These are phyloP conservation scores for Radopholus similis DNA, from an alignment of 1,140 invertebrate genomes.

Conservation along the genomic window DNA sequence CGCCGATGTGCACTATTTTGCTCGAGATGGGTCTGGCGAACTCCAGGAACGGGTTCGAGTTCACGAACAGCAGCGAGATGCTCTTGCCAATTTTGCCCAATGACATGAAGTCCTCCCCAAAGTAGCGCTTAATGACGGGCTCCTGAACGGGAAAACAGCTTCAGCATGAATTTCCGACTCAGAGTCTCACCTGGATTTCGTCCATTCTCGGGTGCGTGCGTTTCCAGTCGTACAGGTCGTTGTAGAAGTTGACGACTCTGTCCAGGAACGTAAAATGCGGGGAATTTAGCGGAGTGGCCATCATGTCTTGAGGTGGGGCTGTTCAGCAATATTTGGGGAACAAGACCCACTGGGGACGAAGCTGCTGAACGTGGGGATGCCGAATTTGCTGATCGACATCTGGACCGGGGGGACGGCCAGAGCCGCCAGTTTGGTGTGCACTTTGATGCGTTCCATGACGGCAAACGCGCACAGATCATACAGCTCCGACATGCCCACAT, in stretches of 20 bases:
- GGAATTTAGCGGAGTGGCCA: neutral
- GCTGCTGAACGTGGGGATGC: slow-evolving; percentile 16
- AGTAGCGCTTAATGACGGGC: slow-evolving; percentile 4
- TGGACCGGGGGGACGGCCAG: slow-evolving; percentile 14
- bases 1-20: slow-evolving; percentile 46
- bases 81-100: slow-evolving; percentile 24
- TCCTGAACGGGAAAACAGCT: neutral
- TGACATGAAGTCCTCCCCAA: slow-evolving; percentile 23
- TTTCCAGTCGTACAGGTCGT: slow-evolving; percentile 18
- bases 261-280: neutral
- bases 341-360: slow-evolving; percentile 22
- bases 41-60: slow-evolving; percentile 38
- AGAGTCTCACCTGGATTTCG: neutral
- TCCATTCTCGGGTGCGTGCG: slow-evolving; percentile 6
- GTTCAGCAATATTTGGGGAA: neutral
- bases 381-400: slow-evolving; percentile 10
- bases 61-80: slow-evolving; percentile 37
- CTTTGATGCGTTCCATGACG: slow-evolving; percentile 17
- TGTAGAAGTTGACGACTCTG: slow-evolving; percentile 20
- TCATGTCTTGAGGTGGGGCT: neutral
- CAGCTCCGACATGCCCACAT: slow-evolving; percentile 20
- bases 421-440: slow-evolving; percentile 20
- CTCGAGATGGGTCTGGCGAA: slow-evolving; percentile 36
- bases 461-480: slow-evolving; percentile 11
- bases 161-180: neutral